These are phyloP conservation scores for Acanthisitta chloris DNA, from an alignment of 2,113 vertebrate genomes.

Conservation along the genomic window DNA sequence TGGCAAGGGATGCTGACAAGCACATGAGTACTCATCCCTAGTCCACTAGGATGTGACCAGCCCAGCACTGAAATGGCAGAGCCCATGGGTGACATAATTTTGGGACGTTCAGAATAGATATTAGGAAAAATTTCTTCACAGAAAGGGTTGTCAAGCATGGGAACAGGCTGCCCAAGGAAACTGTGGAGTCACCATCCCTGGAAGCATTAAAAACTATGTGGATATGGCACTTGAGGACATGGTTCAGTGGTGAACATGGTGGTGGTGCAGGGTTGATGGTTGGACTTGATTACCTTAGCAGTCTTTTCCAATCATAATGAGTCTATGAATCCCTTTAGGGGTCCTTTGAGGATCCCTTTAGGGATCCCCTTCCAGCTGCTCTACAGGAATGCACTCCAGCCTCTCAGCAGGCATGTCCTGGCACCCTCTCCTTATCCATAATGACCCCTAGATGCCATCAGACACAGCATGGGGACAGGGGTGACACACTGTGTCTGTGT, in stretches of 20 bases:
- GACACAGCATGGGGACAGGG: accelerated
- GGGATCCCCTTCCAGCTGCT: background rate
- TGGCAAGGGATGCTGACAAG: too few species aligned
- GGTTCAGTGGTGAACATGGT: background rate
- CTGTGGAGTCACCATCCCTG: background rate
- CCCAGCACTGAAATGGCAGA: background rate
- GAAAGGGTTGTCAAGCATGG: background rate
- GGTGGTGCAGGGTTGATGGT: background rate
- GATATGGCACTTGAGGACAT: background rate
- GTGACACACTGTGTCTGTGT: background rate
- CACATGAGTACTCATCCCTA: accelerated
- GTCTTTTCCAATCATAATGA: accelerated
- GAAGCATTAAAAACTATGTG: background rate
- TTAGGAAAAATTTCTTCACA: background rate
- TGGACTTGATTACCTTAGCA: background rate
- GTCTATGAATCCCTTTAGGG: background rate
- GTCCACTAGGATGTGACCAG: background rate
- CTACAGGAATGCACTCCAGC: background rate
- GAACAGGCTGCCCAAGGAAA: background rate
- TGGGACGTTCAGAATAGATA: background rate
- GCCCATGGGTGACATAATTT: background rate
- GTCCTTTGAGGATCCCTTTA: background rate
- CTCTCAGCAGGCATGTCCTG: background rate
- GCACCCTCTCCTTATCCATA: background rate
- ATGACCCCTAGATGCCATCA: background rate